Percentiles rank a stretch among this genome's conserved stretches.
Conservation (phyloP, 2,113 vertebrate species). For the Pristiophorus japonicus region DNA sequence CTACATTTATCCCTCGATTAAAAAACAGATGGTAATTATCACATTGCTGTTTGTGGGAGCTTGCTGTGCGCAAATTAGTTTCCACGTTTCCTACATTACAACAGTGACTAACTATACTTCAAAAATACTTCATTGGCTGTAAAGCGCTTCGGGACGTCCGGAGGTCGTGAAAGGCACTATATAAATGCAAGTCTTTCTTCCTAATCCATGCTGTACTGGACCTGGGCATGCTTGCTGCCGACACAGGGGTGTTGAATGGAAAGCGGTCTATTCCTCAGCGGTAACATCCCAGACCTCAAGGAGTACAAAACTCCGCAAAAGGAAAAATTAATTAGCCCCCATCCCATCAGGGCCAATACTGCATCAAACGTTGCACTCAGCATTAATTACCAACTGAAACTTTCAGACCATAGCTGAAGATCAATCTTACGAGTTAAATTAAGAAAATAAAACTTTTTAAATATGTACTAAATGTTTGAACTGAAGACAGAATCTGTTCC, state of each 20-base stretch:
- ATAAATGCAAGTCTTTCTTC: neutral
- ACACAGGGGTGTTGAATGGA: neutral
- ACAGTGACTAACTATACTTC: neutral
- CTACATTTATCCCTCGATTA: neutral
- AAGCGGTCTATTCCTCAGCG: no score
- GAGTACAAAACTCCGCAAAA: neutral
- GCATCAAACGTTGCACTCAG: neutral
- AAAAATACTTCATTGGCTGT: neutral
- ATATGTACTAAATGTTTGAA: neutral
- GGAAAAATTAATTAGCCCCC: neutral
- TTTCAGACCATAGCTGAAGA: neutral
- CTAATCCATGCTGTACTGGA: neutral
- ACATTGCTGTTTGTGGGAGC: neutral
- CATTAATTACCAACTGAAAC: neutral
- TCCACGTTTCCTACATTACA: neutral
- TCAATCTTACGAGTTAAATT: constrained; percentile 22
- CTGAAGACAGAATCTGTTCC: neutral
- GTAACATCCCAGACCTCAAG: neutral
- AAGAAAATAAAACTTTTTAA: constrained; percentile 25
- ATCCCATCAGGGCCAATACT: neutral
- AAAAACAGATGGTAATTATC: neutral
- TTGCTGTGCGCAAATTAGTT: neutral
- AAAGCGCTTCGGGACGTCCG: neutral
- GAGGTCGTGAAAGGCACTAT: neutral
- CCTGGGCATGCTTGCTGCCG: neutral